phyloP scores from a whole-genome alignment of 1,140 invertebrate species.

The Drosophila tani region DNA sequence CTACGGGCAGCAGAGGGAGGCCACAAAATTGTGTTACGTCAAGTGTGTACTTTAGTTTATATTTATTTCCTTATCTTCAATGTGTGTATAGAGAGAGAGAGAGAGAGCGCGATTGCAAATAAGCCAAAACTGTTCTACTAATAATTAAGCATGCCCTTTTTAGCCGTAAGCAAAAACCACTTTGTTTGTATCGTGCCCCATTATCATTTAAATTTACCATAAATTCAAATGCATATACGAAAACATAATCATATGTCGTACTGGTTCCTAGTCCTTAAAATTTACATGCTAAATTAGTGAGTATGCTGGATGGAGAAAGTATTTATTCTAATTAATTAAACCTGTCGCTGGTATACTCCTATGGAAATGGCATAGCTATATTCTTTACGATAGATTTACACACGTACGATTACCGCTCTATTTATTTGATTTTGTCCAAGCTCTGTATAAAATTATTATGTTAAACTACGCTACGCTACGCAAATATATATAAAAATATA shows the following conservation, averaged over 20 bases:
- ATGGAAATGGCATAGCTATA: conserved; percentile 58
- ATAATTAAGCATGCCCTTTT: conserved; percentile 34
- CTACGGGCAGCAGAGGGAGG: conserved; percentile 19
- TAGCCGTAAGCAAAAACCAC: conserved; percentile 25
- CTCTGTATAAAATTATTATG: conserved; percentile 61
- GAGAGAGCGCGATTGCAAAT: conserved; percentile 42
- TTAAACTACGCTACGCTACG: conserved; percentile 43
- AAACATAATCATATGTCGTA: conserved; percentile 68
- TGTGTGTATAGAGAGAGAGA: conserved; percentile 24
- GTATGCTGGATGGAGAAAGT: conserved; percentile 56
- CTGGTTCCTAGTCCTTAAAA: conserved; percentile 77
- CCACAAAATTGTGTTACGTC: conserved; percentile 21
- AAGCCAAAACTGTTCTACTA: conserved; percentile 60
- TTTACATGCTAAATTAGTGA: conserved; percentile 69
- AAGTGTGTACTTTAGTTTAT: conserved; percentile 36
- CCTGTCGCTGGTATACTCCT: conserved; percentile 60
- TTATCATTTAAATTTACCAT: conserved; percentile 30
- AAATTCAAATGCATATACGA: conserved; percentile 12
- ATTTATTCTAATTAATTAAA: conserved; percentile 75
- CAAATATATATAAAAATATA: conserved; percentile 46
- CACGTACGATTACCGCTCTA: conserved; percentile 30
- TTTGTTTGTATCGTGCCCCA: conserved; percentile 45
- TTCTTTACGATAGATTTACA: conserved; percentile 55
- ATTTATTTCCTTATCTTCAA: conserved; percentile 26
- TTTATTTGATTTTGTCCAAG: conserved; percentile 51